Evolutionary conservation across 1,140 invertebrate genomes (phyloP), one percentile per base, ranked within the genome.

Genomic region (Pentalonia nigronervosa): DNA sequence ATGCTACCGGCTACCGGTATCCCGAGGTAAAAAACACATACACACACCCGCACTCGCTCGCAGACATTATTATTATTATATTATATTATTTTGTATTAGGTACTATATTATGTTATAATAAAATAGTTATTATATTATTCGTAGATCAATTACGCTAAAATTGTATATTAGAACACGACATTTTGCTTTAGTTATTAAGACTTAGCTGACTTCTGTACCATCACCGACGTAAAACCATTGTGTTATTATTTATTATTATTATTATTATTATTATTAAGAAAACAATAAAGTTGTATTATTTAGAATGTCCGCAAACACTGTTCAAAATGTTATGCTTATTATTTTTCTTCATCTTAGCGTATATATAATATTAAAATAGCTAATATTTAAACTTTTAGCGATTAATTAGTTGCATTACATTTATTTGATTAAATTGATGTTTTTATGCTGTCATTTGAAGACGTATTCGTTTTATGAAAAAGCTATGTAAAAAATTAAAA

Each of bases 21-120:
- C 41, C 76, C 48, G 91, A 93, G 91, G 91, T 93, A 93, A 91
- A 87, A 89, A 90, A 89, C 34, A 56, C 48, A 56, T 2, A 89
- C n/a, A 9, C 21, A 14, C 88, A 56, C n/a, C 11, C 45, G 30
- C 21, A 53, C 47, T 53, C 30, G 1, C 48, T 48, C 8, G 45
- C 87, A 89, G 17, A 87, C 47, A 50, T n/a, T 88, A 48, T 88
- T 48, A 88, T 88, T 86, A 34, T 86, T 7, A 30, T 45, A 86
- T 47, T 86, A 86, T 47, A 88, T 50, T 88, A 50, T 87, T 53
- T 53, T 84, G 23, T 84, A 45, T 25, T 84, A 25, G 36, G 21
- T 41, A 41, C 23, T 25, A 36, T 89, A 36, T 41, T 41, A 41
- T 41, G 41, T 41, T 41, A 41, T 41, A 41, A 41, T 41, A 41